Evolutionary conservation across 2,113 vertebrate genomes (phyloP).

Genomic region (Lichenostomus cassidix): DNA sequence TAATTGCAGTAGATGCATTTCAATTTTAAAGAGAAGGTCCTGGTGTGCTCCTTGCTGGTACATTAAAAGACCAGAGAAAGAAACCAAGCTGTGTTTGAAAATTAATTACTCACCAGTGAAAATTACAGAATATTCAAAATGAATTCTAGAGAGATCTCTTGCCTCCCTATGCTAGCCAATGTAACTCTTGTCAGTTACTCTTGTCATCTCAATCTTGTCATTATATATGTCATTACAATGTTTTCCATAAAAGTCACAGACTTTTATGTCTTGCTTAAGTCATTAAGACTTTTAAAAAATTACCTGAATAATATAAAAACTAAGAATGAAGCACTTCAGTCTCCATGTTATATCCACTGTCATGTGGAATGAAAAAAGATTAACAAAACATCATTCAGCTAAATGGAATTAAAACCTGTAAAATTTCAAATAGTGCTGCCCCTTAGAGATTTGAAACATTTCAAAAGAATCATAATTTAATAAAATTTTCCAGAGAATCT

Average conservation of each 20-base stretch:
- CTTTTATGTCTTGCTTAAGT: background rate
- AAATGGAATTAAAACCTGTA: background rate
- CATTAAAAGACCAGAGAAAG: background rate
- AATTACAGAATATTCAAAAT: background rate
- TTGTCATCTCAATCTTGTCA: no score
- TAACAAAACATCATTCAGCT: background rate
- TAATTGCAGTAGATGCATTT: background rate
- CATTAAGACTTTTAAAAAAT: background rate
- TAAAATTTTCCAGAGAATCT: background rate
- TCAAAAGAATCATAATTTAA: background rate
- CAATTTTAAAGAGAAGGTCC: background rate
- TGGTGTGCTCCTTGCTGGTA: background rate
- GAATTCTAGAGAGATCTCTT: background rate
- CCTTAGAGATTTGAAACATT: background rate
- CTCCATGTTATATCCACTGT: background rate
- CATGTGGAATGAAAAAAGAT: background rate
- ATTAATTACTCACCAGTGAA: background rate
- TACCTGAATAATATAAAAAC: background rate
- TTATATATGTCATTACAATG: background rate
- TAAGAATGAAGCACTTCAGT: background rate
- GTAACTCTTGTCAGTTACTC: background rate
- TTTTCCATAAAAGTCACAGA: background rate
- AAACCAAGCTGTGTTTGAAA: background rate
- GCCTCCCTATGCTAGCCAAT: background rate
- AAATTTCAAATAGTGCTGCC: background rate